Percentiles rank a stretch among this genome's conserved stretches.
phyloP scores from a whole-genome alignment of 2,888 invertebrate species.

The Chalcis sispes region DNA sequence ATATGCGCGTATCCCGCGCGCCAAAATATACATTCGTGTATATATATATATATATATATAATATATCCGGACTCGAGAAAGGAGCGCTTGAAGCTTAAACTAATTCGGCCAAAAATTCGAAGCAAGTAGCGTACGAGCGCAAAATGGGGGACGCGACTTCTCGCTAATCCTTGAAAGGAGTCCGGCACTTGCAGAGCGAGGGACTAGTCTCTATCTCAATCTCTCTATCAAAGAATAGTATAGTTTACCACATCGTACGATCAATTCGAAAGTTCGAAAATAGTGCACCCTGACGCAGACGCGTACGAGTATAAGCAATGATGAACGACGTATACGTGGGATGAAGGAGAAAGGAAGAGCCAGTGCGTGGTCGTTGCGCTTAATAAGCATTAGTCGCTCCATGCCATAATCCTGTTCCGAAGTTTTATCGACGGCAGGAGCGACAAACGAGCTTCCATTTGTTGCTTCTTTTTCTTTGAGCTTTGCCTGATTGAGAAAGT shows the following conservation, averaged over 20 bases:
- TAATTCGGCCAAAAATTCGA: slow-evolving; percentile 59
- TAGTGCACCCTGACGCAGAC: too few species aligned
- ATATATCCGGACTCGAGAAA: too few species aligned
- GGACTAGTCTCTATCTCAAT: neutral
- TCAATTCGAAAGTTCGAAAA: too few species aligned
- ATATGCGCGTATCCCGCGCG: neutral
- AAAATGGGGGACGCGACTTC: slow-evolving; percentile 14
- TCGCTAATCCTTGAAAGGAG: slow-evolving; percentile 43
- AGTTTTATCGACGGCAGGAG: slow-evolving; percentile 59
- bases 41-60: neutral
- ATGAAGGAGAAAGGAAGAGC: slow-evolving; percentile 8
- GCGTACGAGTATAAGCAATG: too few species aligned
- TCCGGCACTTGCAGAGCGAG: neutral
- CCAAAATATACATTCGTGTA: neutral
- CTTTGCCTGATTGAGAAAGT: too few species aligned
- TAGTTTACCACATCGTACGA: too few species aligned
- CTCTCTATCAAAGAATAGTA: too few species aligned
- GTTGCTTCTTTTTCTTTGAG: neutral
- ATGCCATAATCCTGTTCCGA: slow-evolving; percentile 71
- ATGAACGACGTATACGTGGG: neutral
- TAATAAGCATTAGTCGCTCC: slow-evolving; percentile 69
- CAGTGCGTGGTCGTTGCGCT: slow-evolving; percentile 60
- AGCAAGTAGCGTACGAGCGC: slow-evolving; percentile 14
- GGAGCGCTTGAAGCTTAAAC: slow-evolving; percentile 36
- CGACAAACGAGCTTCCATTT: neutral